phyloP scores from a whole-genome alignment of 2,113 vertebrate species.

The Pachypanchax playfairii region DNA sequence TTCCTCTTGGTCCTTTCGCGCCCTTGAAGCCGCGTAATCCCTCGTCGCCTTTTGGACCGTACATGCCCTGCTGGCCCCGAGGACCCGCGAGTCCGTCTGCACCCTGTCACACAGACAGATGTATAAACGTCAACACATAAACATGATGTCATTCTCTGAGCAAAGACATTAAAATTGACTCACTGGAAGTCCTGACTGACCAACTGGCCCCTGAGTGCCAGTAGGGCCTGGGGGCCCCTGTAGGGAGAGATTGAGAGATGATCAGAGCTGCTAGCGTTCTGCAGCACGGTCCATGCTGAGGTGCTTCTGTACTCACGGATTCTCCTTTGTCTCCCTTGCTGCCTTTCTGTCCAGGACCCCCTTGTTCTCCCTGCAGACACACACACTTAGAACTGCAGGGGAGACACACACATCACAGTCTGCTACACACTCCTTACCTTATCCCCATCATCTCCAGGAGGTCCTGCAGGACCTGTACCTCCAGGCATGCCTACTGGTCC shows the following conservation, averaged over 20 bases:
- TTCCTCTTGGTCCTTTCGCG: slow-evolving; percentile 75
- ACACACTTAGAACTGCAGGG: slow-evolving; percentile 12
- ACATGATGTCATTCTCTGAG: too few species aligned
- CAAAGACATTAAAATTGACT: slow-evolving; percentile 31
- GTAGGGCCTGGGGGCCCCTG: slow-evolving; percentile 78
- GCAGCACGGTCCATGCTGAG: not conserved
- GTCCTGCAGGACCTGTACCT: slow-evolving; percentile 71
- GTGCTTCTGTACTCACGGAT: slow-evolving; percentile 64
- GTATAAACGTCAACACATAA: too few species aligned
- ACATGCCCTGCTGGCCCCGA: slow-evolving; percentile 82
- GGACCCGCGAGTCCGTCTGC: slow-evolving; percentile 76
- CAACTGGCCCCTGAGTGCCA: slow-evolving; percentile 91
- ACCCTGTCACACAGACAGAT: slow-evolving; percentile 67
- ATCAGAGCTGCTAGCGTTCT: not conserved
- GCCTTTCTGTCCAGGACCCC: slow-evolving; percentile 81
- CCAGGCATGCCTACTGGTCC: slow-evolving; percentile 74
- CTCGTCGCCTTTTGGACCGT: slow-evolving; percentile 83
- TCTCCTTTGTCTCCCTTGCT: slow-evolving; percentile 85
- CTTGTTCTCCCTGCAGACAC: slow-evolving; percentile 76
- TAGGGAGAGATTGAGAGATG: slow-evolving; percentile 1
- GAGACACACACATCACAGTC: slow-evolving; percentile 9
- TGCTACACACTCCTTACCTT: slow-evolving; percentile 69
- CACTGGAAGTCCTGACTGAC: slow-evolving; percentile 85
- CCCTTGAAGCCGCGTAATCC: slow-evolving; percentile 82
- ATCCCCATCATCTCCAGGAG: slow-evolving; percentile 80